phyloP scores from a whole-genome alignment of 2,888 invertebrate genomes.

The Choreutis nemorana region DNA sequence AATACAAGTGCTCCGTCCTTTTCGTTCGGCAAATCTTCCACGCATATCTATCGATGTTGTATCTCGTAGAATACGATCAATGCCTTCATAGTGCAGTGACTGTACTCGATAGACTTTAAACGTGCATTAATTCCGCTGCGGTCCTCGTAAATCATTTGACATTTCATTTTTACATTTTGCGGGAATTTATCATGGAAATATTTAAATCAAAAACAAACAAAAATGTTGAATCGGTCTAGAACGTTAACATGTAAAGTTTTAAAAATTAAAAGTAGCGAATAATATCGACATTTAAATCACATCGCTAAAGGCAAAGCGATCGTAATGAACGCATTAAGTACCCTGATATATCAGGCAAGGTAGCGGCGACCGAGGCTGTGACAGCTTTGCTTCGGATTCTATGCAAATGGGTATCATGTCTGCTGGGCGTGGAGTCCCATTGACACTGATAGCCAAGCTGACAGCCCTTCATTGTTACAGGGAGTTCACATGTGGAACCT shows the following conservation, averaged over 20 bases:
- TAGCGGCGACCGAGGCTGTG: constrained; percentile 42
- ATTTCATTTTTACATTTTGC: too few relatives aligned
- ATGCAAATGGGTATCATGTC: constrained; percentile 62
- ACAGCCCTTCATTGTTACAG: neutral
- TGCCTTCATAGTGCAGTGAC: constrained; percentile 24
- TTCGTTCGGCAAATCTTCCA: constrained; percentile 48
- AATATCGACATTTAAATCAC: constrained; percentile 2
- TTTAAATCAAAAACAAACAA: too few relatives aligned
- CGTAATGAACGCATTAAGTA: constrained; percentile 58
- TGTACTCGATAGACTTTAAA: constrained; percentile 26
- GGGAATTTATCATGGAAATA: too few relatives aligned
- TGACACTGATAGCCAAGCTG: too few relatives aligned
- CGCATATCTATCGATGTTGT: constrained; percentile 53
- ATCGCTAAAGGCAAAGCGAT: constrained; percentile 34
- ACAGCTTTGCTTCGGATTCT: constrained; percentile 44
- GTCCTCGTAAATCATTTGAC: too few relatives aligned
- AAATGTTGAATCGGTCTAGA: too few relatives aligned
- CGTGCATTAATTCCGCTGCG: too few relatives aligned
- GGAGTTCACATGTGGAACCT: too few relatives aligned
- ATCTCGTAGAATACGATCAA: constrained; percentile 43
- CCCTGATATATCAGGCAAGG: constrained; percentile 51
- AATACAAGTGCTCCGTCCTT: constrained; percentile 52
- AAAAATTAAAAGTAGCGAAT: neutral
- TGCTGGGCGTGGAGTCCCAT: constrained; percentile 59
- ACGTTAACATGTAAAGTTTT: neutral